Conservation (phyloP, 2,797 vertebrate genomes). For the Scolopax bukidnonensis region DNA sequence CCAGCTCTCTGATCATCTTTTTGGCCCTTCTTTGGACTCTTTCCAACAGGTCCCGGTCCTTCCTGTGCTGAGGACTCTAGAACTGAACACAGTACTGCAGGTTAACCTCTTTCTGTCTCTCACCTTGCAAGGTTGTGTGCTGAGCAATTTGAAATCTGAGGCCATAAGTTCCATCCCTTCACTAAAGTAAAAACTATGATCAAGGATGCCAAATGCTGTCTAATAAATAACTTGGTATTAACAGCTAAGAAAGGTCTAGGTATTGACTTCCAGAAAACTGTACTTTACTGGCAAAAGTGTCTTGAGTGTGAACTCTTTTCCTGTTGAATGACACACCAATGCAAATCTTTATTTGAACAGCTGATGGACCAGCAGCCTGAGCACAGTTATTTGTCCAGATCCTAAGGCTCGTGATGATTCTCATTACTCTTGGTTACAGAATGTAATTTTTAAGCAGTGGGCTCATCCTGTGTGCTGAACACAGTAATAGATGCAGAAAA, state of each 20-base stretch:
- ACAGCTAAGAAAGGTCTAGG: background rate
- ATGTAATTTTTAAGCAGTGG: conserved; percentile 6
- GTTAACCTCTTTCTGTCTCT: background rate
- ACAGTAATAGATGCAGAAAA: background rate
- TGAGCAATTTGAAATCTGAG: background rate
- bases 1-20: too few species aligned
- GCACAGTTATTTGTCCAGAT: background rate
- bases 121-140: background rate
- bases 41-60: too few species aligned
- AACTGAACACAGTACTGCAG: too few species aligned
- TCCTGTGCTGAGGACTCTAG: too few species aligned
- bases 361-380: background rate
- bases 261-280: background rate
- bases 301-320: background rate
- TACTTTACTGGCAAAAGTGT: background rate
- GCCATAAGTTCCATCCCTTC: background rate
- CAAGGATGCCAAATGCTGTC: background rate
- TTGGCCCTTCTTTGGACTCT: too few species aligned
- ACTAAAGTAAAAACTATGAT: background rate
- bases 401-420: background rate
- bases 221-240: background rate
- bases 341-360: conserved; percentile 10
- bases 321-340: background rate
- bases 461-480: background rate
- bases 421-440: background rate